phyloP scores from a whole-genome alignment of 2,888 invertebrate species.

The Meandrusa payeni region DNA sequence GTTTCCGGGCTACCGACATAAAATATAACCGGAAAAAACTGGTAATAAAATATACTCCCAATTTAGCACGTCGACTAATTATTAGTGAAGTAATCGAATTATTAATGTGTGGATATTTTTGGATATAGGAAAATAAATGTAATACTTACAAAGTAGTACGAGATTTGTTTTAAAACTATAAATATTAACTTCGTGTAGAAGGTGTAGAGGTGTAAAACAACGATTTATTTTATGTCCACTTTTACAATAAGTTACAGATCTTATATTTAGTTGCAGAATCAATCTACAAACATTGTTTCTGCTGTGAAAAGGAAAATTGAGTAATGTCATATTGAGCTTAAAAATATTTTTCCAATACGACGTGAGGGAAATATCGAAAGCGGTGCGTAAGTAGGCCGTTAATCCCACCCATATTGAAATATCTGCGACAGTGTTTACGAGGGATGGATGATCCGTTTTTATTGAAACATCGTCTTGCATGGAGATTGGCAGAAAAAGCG shows the following conservation, averaged over 20 bases:
- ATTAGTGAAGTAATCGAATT: too few relatives aligned
- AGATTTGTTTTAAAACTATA: too few relatives aligned
- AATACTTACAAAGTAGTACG: too few relatives aligned
- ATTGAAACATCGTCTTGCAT: constrained; percentile 24
- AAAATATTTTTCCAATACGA: constrained; percentile 21
- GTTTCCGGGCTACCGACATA: too few relatives aligned
- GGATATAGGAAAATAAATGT: too few relatives aligned
- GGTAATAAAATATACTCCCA: too few relatives aligned
- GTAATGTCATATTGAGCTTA: constrained; percentile 15
- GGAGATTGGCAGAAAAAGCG: constrained; percentile 58
- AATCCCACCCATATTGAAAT: constrained; percentile 23
- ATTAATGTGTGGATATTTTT: too few relatives aligned
- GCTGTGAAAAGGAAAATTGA: constrained; percentile 16
- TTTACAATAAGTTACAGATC: neutral
- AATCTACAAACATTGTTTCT: neutral
- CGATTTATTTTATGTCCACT: too few relatives aligned
- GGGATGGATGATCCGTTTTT: constrained; percentile 23
- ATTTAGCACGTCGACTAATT: too few relatives aligned
- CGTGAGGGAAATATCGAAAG: constrained; percentile 23
- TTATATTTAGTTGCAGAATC: neutral
- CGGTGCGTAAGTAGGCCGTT: constrained; percentile 23
- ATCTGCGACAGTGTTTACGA: constrained; percentile 24
- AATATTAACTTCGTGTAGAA: too few relatives aligned
- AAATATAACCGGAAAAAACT: too few relatives aligned
- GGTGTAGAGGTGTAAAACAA: too few relatives aligned